Conservation (phyloP, 2,113 vertebrate species). For the Melierax canorus region DNA sequence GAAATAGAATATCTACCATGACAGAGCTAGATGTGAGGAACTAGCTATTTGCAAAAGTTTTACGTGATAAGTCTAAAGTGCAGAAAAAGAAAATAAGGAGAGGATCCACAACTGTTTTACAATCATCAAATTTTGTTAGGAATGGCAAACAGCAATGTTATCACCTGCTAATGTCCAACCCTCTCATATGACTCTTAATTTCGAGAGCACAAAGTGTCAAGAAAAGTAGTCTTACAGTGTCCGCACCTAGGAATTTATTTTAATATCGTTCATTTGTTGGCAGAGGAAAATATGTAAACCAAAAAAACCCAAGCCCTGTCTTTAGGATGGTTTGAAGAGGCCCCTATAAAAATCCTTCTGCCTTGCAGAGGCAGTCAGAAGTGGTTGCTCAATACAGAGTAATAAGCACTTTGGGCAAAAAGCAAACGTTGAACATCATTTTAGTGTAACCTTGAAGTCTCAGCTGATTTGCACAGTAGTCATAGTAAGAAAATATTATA, state of each 20-base stretch:
- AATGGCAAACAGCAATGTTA: not conserved
- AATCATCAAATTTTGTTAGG: not conserved
- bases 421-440: not conserved
- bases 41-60: not conserved
- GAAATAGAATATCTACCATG: not conserved
- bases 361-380: not conserved
- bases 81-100: not conserved
- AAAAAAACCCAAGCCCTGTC: not conserved
- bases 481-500: not conserved
- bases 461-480: not conserved
- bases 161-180: not conserved
- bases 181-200: not conserved
- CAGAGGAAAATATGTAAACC: rapidly evolving
- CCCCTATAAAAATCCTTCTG: not conserved
- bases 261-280: not conserved
- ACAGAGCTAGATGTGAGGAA: not conserved
- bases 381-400: not conserved
- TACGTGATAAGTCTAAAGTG: not conserved
- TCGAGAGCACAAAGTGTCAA: not conserved
- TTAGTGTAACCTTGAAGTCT: not conserved
- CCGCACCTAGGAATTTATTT: not conserved
- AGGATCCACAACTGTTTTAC: not conserved
- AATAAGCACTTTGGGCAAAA: not conserved
- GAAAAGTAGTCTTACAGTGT: not conserved
- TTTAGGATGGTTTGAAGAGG: not conserved